Conservation (phyloP, 2,888 invertebrate genomes). For the Tenodera sinensis region DNA sequence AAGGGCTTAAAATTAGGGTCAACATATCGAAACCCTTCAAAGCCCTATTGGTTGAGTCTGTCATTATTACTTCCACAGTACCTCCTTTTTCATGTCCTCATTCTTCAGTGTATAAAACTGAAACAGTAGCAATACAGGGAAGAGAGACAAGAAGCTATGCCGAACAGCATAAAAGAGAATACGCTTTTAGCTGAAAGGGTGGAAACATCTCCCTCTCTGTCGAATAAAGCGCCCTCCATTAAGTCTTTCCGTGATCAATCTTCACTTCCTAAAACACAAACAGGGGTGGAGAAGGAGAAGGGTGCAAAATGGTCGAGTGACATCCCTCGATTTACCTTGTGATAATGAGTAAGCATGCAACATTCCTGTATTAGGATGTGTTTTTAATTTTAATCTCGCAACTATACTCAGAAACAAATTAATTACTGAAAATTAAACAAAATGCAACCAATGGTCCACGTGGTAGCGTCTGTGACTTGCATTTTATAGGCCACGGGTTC, state of each 20-base stretch:
- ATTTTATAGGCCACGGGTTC: too few relatives aligned
- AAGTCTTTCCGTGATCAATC: neutral
- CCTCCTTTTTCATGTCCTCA: conserved; percentile 17
- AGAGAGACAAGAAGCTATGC: neutral
- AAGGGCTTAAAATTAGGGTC: neutral
- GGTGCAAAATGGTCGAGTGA: neutral
- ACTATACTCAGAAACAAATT: too few relatives aligned
- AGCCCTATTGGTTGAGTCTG: neutral
- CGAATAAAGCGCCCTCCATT: neutral
- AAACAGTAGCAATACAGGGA: conserved; percentile 1
- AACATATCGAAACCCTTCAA: neutral
- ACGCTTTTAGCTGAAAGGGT: neutral
- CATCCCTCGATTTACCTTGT: neutral
- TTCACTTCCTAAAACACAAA: neutral
- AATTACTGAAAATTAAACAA: too few relatives aligned
- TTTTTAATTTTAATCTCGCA: too few relatives aligned
- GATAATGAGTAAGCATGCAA: neutral
- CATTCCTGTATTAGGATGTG: neutral
- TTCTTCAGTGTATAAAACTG: conserved; percentile 11
- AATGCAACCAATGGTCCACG: too few relatives aligned
- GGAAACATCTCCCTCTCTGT: neutral
- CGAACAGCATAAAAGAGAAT: neutral
- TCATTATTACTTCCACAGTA: neutral
- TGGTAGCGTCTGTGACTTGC: too few relatives aligned
- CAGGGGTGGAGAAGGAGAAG: neutral